Conservation (phyloP, 2,113 vertebrate species). For the Gracilinanus agilis region DNA sequence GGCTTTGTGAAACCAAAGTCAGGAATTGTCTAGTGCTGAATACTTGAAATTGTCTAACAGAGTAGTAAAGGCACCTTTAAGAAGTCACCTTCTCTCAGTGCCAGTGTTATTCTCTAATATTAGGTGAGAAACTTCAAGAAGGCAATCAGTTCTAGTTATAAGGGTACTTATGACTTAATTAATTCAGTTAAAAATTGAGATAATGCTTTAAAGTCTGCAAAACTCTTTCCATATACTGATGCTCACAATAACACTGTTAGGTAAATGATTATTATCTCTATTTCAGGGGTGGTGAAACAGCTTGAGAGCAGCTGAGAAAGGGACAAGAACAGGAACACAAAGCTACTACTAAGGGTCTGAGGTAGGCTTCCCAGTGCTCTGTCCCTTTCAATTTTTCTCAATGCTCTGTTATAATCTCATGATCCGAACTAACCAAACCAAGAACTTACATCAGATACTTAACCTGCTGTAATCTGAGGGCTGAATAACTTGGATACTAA, state of each 20-base stretch:
- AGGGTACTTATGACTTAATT: not conserved
- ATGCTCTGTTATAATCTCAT: not conserved
- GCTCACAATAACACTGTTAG: not conserved
- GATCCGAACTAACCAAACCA: not conserved
- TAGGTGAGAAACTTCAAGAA: not conserved
- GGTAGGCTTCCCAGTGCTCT: not conserved
- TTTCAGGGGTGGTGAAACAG: slow-evolving; percentile 24
- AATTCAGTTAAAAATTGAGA: not conserved
- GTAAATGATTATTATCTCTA: not conserved
- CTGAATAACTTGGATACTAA: not conserved
- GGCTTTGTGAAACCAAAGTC: not conserved
- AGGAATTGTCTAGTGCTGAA: slow-evolving; percentile 46
- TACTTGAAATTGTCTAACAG: slow-evolving; percentile 7
- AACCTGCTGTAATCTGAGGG: not conserved
- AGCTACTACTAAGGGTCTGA: not conserved
- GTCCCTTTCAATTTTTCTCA: not conserved
- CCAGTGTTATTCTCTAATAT: not conserved
- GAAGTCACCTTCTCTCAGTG: slow-evolving; percentile 1
- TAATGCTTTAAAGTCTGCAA: not conserved
- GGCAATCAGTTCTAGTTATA: not conserved
- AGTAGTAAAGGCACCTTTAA: slow-evolving; percentile 35
- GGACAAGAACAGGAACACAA: not conserved
- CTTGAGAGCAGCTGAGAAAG: not conserved
- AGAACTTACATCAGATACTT: not conserved
- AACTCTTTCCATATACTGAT: slow-evolving; percentile 8